Conservation (phyloP, 1,140 invertebrate species). For the Aphelenchoides besseyi region DNA sequence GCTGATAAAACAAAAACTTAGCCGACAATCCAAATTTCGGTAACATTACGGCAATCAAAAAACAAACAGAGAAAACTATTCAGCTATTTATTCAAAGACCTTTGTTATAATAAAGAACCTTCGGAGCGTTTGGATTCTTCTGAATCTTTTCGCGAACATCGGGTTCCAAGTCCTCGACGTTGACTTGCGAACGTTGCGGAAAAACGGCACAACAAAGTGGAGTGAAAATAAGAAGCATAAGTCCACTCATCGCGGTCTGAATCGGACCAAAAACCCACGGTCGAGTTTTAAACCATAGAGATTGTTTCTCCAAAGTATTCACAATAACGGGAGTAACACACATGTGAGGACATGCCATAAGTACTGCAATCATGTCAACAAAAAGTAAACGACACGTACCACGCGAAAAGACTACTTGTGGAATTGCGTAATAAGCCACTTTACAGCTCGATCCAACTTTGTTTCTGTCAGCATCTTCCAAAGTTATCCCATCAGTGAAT, state of each 20-base stretch:
- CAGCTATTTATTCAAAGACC: no score
- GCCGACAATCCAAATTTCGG: no score
- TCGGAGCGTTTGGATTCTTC: conserved; percentile 32
- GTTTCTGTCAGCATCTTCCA: conserved; percentile 64
- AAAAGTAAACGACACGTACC: no score
- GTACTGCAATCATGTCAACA: no score
- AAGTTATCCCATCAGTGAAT: conserved; percentile 64
- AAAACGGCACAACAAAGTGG: conserved; percentile 60
- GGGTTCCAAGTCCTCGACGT: conserved; percentile 43
- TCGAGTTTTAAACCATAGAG: conserved; percentile 32
- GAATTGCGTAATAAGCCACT: conserved; percentile 76
- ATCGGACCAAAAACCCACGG: conserved; percentile 32
- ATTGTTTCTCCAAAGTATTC: conserved; percentile 34
- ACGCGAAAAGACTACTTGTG: conserved; percentile 79
- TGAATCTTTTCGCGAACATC: conserved; percentile 45
- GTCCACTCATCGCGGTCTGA: conserved; percentile 38
- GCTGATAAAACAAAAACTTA: no score
- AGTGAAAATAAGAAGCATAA: conserved; percentile 42
- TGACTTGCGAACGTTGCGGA: conserved; percentile 44
- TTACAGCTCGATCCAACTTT: conserved; percentile 68
- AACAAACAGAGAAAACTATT: no score
- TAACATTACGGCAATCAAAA: no score
- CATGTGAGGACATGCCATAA: conserved; percentile 85
- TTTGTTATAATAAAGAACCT: conserved; percentile 54
- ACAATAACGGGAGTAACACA: conserved; percentile 66